Conservation (phyloP, 2,113 vertebrate species). For the Raja brachyura region DNA sequence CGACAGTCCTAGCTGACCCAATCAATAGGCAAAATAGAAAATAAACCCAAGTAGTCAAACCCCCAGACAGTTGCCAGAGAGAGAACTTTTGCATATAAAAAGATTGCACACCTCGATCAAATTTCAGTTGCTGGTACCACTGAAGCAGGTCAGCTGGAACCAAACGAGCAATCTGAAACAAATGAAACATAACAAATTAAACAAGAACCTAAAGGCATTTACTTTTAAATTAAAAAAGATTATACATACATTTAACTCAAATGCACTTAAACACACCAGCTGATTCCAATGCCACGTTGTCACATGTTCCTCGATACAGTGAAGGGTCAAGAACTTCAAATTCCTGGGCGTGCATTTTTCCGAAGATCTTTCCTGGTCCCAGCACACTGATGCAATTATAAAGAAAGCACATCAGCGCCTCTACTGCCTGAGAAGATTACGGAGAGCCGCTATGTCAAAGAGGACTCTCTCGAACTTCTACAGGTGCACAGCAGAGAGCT, state of each 20-base stretch:
- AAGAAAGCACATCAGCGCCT: no score
- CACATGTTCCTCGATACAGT: no score
- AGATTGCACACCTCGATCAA: conserved; percentile 73
- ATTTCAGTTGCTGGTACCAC: conserved; percentile 78
- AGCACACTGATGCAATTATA: no score
- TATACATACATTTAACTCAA: not conserved
- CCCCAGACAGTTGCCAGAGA: not conserved
- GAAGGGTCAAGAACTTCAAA: no score
- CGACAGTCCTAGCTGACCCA: not conserved
- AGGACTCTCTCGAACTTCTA: no score
- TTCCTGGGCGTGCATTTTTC: no score
- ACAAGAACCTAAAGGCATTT: not conserved
- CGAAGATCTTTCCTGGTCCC: no score
- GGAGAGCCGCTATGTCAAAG: no score
- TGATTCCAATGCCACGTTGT: not conserved
- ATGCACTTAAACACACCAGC: not conserved
- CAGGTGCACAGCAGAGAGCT: no score
- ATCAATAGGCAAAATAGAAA: not conserved
- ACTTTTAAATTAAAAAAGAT: not conserved
- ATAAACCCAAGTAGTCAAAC: not conserved
- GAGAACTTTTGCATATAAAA: conserved; percentile 32
- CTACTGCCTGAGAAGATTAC: no score
- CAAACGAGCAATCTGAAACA: conserved; percentile 75
- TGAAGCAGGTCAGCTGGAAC: conserved; percentile 71
- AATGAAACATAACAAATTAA: conserved; percentile 44